Conservation (phyloP, 2,888 invertebrate species). For the Sthenelais limicola region DNA sequence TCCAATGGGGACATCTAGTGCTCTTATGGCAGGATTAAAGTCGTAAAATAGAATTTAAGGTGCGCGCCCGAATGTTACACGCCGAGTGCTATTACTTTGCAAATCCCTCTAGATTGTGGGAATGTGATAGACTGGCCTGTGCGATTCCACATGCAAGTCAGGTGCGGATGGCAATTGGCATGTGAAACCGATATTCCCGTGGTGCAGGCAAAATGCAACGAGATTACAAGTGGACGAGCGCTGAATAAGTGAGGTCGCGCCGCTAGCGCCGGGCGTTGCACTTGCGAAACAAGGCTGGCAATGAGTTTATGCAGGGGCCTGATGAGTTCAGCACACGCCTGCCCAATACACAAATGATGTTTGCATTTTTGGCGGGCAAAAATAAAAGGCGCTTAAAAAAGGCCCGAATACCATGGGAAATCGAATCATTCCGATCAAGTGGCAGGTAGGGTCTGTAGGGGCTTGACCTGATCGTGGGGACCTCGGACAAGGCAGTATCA, state of each 20-base stretch:
- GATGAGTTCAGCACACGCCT: slow-evolving; percentile 25
- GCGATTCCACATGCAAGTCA: slow-evolving; percentile 23
- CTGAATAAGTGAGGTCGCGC: slow-evolving; percentile 31
- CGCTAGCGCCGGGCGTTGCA: slow-evolving; percentile 7
- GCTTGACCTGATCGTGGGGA: too few species aligned
- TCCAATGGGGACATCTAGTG: background rate
- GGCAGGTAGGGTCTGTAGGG: slow-evolving; percentile 4
- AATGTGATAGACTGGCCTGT: slow-evolving; percentile 23
- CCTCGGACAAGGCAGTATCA: too few species aligned
- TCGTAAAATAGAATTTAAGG: slow-evolving; percentile 9
- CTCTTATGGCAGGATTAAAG: slow-evolving; percentile 13
- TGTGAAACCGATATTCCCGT: slow-evolving; percentile 38
- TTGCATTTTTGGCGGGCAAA: slow-evolving; percentile 25
- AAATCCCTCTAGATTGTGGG: slow-evolving; percentile 32
- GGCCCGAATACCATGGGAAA: slow-evolving; percentile 8
- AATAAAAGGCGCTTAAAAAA: slow-evolving; percentile 37
- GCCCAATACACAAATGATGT: slow-evolving; percentile 38
- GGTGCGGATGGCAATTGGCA: slow-evolving; percentile 25
- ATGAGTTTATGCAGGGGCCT: slow-evolving; percentile 33
- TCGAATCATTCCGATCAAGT: slow-evolving; percentile 23
- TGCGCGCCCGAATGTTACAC: background rate
- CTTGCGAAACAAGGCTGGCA: slow-evolving; percentile 28
- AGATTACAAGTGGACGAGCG: slow-evolving; percentile 39
- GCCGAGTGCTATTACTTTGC: slow-evolving; percentile 24
- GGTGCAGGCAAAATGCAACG: slow-evolving; percentile 36